Base-by-base conservation (phyloP, 92 coral and sea anemone species). In the Paragorgia papillata region DNA sequence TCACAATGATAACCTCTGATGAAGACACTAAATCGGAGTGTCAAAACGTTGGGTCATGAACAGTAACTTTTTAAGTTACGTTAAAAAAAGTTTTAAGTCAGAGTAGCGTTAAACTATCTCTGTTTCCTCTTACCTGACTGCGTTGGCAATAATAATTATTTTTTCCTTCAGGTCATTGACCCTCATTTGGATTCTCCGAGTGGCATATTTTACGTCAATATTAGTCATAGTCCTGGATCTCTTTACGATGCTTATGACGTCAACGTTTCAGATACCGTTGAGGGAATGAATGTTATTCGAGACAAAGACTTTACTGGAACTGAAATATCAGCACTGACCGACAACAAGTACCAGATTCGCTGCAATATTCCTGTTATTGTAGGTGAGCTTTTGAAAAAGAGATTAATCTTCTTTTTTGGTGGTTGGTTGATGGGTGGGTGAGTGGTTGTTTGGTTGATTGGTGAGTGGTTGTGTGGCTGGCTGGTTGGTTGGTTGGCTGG, bases 211-310 rank as follows among this genome's bases (percentile, higher is more conserved):
- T 89, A 86, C 82, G 89, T 95, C 31, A 95, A 96, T 32, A 85
- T 95, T 54, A 62, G 88, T 68, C 97, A 91, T 69, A 80, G 69
- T 6, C 80, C 69, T 14, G 80, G 71, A 63, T 95, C 99, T 24
- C 65, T 66, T 35, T 86, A 85, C 54, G 95, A 91, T 22, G 99
- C 99, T 0, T 83, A 85, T 73, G 86, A 95, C 73, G 63, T 95
- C 71, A 84, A 82, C 29, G 80, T 91, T 37, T 54, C 73, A 21
- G 99, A 95, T 74, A 31, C 57, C n/a, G 84, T 91, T 0, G 80
- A 84, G 31, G 96, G 88, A 35, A 87, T 95, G 94, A 78, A 85
- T 49, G 70, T 89, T 13, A 64, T 71, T 27, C 88, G 92, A 17
- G 69, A 85, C 15, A 85, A 89, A 50, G 89, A 80, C 62, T 64